Evolutionary conservation across 2,797 vertebrate genomes (phyloP).

Genomic region (Tauraco hartlaubi): DNA sequence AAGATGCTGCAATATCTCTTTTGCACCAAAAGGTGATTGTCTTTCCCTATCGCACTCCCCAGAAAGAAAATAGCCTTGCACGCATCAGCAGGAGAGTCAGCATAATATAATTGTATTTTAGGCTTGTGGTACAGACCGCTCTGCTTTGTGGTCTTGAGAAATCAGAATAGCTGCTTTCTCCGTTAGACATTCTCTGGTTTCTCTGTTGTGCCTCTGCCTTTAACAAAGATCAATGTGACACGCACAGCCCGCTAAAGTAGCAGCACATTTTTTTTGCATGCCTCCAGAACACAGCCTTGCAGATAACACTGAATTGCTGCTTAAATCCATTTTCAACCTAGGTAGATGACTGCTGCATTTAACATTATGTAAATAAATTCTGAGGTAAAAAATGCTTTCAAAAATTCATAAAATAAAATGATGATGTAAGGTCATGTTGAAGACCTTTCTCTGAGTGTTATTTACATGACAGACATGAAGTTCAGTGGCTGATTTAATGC

Average conservation of each 20-base stretch:
- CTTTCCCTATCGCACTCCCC: neutral
- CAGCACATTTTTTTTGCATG: neutral
- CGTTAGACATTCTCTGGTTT: neutral
- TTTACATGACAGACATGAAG: neutral
- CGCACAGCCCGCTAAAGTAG: rapidly evolving
- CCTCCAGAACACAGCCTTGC: neutral
- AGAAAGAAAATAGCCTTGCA: rapidly evolving
- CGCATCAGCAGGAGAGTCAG: neutral
- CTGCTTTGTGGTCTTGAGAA: neutral
- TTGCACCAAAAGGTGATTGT: neutral
- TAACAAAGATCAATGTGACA: neutral
- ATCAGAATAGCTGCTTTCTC: neutral
- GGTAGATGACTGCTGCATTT: neutral
- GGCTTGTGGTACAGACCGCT: neutral
- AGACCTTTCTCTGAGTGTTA: neutral
- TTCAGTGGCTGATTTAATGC: neutral
- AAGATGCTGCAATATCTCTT: neutral
- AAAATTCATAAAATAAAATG: neutral
- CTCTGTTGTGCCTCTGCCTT: neutral
- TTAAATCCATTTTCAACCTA: neutral
- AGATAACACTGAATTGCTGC: neutral
- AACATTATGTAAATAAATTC: neutral
- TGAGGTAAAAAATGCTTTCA: neutral
- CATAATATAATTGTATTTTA: neutral
- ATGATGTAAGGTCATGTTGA: neutral